These are phyloP conservation scores for Xenotilapia flavipinnis DNA, from an alignment of 2,113 vertebrate species.

Conservation along the genomic window DNA sequence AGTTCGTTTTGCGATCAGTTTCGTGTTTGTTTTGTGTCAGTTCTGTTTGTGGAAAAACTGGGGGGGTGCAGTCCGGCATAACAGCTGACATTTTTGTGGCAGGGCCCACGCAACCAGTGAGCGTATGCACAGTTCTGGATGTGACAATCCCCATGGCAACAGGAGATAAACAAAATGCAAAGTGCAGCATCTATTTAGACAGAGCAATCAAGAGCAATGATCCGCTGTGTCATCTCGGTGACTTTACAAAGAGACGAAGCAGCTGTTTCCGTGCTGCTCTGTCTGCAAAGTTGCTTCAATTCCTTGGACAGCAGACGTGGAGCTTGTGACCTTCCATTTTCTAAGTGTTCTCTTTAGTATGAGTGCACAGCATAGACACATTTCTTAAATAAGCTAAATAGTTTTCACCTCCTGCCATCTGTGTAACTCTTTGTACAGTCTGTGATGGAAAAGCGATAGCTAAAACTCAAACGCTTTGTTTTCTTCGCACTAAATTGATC, in stretches of 20 bases:
- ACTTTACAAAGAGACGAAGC: not conserved
- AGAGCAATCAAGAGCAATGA: not conserved
- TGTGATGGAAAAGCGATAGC: not conserved
- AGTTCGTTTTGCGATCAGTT: not conserved
- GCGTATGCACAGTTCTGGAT: not conserved
- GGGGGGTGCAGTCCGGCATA: not conserved
- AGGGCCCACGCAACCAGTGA: slow-evolving; percentile 65
- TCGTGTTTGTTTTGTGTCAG: not conserved
- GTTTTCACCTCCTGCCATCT: not conserved
- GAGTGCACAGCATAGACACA: not conserved
- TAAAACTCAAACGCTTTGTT: not conserved
- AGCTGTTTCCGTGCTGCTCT: not conserved
- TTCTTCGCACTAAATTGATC: not conserved
- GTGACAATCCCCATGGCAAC: not conserved
- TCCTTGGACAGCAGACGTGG: not conserved
- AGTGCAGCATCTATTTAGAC: not conserved
- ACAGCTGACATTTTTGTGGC: not conserved
- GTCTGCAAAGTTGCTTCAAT: not conserved
- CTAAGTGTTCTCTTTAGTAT: not conserved
- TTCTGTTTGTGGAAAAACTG: not conserved
- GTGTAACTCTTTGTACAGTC: not conserved
- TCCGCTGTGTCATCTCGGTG: not conserved
- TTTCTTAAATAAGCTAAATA: not conserved
- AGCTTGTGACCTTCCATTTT: not conserved
- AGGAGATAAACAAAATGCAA: not conserved